Evolutionary conservation across 92 coral and sea anemone genomes (phyloP).

Genomic region (Phymanthus crucifer): DNA sequence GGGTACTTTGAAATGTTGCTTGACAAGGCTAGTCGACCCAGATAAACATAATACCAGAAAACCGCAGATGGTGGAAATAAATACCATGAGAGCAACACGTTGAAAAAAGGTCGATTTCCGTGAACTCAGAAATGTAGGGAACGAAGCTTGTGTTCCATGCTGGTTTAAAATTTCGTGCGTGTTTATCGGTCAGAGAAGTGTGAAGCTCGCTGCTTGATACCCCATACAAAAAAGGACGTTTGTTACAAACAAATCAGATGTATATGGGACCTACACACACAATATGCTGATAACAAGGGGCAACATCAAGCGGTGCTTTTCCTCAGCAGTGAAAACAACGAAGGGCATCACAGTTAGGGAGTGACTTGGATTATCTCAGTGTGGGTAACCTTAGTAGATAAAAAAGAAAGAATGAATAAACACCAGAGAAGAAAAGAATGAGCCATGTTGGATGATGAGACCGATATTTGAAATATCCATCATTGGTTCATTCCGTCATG

Average conservation of each 20-base stretch:
- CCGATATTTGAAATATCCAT: too few species aligned
- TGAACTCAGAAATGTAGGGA: background rate
- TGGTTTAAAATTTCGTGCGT: background rate
- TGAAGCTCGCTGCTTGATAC: background rate
- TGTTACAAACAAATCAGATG: too few species aligned
- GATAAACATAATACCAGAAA: constrained; percentile 1
- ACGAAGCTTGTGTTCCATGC: background rate
- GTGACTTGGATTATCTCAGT: too few species aligned
- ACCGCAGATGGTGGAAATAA: background rate
- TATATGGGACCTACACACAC: too few species aligned
- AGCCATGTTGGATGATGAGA: too few species aligned
- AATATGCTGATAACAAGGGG: too few species aligned
- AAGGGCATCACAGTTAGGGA: too few species aligned
- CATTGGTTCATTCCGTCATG: background rate
- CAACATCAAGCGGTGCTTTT: too few species aligned
- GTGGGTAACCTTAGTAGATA: too few species aligned
- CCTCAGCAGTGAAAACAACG: too few species aligned
- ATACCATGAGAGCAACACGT: background rate
- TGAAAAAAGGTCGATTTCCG: background rate
- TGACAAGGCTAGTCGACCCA: background rate
- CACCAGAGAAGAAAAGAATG: background rate
- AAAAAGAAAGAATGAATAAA: background rate
- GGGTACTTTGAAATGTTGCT: constrained; percentile 13
- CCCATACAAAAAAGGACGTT: too few species aligned
- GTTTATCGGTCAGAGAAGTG: background rate